Base-by-base conservation (phyloP, 2,888 invertebrate species). In the Chymomyza procnemis region DNA sequence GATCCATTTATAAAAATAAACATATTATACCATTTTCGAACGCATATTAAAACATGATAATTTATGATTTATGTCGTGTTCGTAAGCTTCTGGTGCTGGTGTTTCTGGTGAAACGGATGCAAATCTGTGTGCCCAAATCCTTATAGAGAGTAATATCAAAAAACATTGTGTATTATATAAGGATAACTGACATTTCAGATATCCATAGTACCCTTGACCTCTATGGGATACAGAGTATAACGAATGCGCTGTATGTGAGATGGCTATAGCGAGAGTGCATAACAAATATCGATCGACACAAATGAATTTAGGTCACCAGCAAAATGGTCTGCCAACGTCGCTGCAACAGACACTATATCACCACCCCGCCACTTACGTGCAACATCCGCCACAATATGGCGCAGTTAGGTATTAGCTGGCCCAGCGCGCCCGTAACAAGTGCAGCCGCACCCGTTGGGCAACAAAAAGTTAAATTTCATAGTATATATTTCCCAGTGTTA, bases 241-340 rank as follows among this genome's bases (percentile, higher is more conserved):
- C 48, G 50, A 57, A 34, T 48, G 34, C 34, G 18, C 12, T 56
- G 26, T 34, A 50, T 58, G 22, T 19, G 57, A 64, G 57, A 64
- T 50, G 64, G 57, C 66, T 47, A 61, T 48, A 52, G 47, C 59
- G 52, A 19, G 64, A 73, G 69, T 78, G 79, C 74, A 78, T 72
- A 69, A 66, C 56, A 67, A 87, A 79, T 85, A 83, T 83, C 83
- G 83, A 83, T 83, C 83, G 83, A 85, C 78, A 85, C 80, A 83
- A 83, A 87, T 85, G 85, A 80, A 87, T 83, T 87, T 83, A 74
- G 83, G 83, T 83, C 83, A 87, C 66, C 3, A 41, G 34, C 34
- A 41, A 41, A 26, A 26, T 26, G 26, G 6, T 26, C 0, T 41
- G 34, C 26, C 26, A 26, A 26, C 26, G 26, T 26, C 12, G 18